A percentile compares a stretch with the other conserved stretches of the same genome.
Evolutionary conservation across 2,888 invertebrate genomes (phyloP).

Genomic region (Pristionchus entomophagus): DNA sequence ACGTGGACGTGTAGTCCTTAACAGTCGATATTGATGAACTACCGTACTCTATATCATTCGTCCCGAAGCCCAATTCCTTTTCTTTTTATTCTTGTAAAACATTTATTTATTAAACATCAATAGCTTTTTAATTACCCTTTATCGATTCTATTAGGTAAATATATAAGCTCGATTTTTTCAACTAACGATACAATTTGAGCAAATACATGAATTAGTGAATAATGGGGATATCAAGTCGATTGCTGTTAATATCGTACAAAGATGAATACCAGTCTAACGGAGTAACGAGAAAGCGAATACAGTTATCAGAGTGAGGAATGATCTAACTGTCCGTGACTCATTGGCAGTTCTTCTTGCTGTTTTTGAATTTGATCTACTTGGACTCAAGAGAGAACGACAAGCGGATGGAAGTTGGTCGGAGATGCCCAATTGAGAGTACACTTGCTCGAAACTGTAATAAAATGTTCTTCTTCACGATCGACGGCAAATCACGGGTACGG

Average conservation of each 20-base stretch:
- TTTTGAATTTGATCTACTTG: background rate
- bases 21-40: too few relatives aligned
- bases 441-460: constrained; percentile 63
- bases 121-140: too few relatives aligned
- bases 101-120: too few relatives aligned
- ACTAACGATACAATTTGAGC: background rate
- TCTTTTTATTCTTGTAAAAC: too few relatives aligned
- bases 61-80: too few relatives aligned
- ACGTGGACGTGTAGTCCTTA: too few relatives aligned
- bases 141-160: too few relatives aligned
- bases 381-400: constrained; percentile 57
- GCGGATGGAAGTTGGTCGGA: constrained; percentile 63
- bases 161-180: constrained; percentile 21
- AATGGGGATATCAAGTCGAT: background rate
- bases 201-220: background rate
- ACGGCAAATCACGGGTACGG: too few relatives aligned
- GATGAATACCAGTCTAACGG: constrained; percentile 36
- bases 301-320: too few relatives aligned
- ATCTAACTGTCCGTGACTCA: background rate
- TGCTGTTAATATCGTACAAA: background rate
- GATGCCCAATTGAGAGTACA: constrained; percentile 66
- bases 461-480: background rate
- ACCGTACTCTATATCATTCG: too few relatives aligned
- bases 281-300: too few relatives aligned
- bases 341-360: background rate